Evolutionary conservation across 2,888 invertebrate species (phyloP), one percentile per base, ranked within the genome.

Genomic region (Melieria picta): DNA sequence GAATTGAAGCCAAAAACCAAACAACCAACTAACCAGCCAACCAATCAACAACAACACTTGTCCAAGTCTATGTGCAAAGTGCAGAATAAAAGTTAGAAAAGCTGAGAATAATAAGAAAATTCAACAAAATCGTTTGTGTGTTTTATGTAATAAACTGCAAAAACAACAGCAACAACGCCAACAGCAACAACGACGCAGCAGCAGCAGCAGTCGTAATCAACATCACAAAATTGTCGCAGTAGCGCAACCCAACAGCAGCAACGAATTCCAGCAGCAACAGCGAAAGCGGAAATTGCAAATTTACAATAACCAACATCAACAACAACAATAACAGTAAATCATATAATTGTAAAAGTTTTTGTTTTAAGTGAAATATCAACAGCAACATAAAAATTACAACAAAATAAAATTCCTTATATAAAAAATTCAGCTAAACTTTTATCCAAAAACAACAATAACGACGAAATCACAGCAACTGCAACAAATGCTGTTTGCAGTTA

Each of bases 251-350:
- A 66, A 3, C 10, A 48, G 48, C 60, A 50, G 66, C 66, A 66
- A 58, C 58, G 61, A 68, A 68, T 68, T 45, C 30, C 55, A 52
- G 16, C 4, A 48, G 57, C 64, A 69, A 10, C 55, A 65, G 48
- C 61, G 30, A 47, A 72, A 76, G 64, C 74, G 73, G 73, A 74
- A 76, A 75, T 69, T 73, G 72, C 72, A 73, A 61, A 75, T 72
- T 74, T 77, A 72, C 70, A 65, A 47, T 60, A 70, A 64, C 67
- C 48, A 68, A 47, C 56, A 71, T n/a, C 69, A 74, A 46, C 50
- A 47, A 11, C 45, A 60, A 61, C 9, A 69, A 71, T 64, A 65
- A 62, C 63, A 65, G 30, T 30, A 30, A 30, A 30, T 30, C 30
- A 30, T 30, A 3, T 30, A 30, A 30, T 30, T 30, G 30, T 30